A percentile compares a stretch with the other conserved stretches of the same genome.
Evolutionary conservation across 2,888 invertebrate genomes (phyloP).

Genomic region (Eilema sororculum): DNA sequence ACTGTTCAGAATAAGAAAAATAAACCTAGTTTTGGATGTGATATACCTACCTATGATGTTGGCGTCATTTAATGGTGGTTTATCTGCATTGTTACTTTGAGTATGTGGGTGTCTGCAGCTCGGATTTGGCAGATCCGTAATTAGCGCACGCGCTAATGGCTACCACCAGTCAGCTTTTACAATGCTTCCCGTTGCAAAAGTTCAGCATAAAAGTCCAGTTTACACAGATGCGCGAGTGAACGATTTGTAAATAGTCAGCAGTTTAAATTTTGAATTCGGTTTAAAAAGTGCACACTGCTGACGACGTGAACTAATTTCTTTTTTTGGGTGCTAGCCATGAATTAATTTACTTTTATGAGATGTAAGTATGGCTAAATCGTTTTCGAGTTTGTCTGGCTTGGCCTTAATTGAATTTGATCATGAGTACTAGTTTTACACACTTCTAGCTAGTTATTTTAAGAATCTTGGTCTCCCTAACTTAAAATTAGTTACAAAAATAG

Average conservation of each 20-base stretch:
- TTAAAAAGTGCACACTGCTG: constrained; percentile 30
- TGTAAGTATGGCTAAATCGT: not conserved
- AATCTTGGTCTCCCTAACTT: too few species aligned
- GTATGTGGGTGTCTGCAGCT: constrained; percentile 26
- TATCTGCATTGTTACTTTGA: constrained; percentile 32
- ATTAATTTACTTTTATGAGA: not conserved
- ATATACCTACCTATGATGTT: not conserved
- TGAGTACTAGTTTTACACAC: too few species aligned
- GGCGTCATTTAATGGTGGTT: constrained; percentile 2
- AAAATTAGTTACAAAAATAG: too few species aligned
- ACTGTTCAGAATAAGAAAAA: too few species aligned
- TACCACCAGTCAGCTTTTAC: constrained; percentile 64
- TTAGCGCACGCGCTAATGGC: constrained; percentile 73
- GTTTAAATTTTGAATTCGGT: constrained; percentile 28
- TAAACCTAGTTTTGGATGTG: not conserved
- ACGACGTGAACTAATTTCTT: constrained; percentile 29
- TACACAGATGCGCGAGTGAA: constrained; percentile 47
- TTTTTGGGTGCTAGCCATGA: constrained; percentile 7
- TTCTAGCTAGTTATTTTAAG: too few species aligned
- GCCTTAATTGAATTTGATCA: not conserved
- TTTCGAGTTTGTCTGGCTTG: not conserved
- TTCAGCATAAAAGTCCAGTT: constrained; percentile 53
- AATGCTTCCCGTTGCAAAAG: constrained; percentile 54
- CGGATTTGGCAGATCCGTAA: constrained; percentile 70
- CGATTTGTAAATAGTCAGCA: constrained; percentile 56